phyloP scores from a whole-genome alignment of 1,140 invertebrate genomes.

The Drosophila lacteicornis region DNA sequence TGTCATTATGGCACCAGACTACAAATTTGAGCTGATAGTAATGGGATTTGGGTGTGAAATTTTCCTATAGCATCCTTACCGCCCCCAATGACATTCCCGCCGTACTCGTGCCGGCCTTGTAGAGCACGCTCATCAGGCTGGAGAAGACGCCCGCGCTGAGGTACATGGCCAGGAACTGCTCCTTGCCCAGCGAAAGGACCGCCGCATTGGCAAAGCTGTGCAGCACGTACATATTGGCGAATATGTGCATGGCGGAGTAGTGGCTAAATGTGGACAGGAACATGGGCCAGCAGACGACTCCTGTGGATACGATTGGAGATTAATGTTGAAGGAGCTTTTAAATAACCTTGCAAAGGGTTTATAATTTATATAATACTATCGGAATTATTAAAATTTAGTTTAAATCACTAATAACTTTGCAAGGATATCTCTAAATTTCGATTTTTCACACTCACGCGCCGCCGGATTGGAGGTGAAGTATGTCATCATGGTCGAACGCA shows the following conservation, averaged over 20 bases:
- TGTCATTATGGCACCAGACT: constrained; percentile 98
- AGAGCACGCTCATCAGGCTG: constrained; percentile 93
- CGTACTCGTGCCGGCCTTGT: constrained; percentile 89
- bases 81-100: constrained; percentile 94
- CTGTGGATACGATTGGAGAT: constrained; percentile 80
- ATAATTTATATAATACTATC: no score
- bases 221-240: constrained; percentile 98
- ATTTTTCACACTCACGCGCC: constrained; percentile 87
- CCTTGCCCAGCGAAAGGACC: constrained; percentile 92
- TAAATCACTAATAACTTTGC: background rate
- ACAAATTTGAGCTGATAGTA: constrained; percentile 75
- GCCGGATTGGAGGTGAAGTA: constrained; percentile 95
- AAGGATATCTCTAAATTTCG: background rate
- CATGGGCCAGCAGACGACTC: constrained; percentile 93
- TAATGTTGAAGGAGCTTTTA: background rate
- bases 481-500: constrained; percentile 91
- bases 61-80: constrained; percentile 87
- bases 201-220: constrained; percentile 91
- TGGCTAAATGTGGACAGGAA: constrained; percentile 97
- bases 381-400: no score
- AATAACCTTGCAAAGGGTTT: background rate
- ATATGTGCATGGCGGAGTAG: constrained; percentile 93
- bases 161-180: constrained; percentile 97
- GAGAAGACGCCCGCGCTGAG: constrained; percentile 94
- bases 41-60: background rate